phyloP scores from a whole-genome alignment of 2,797 vertebrate genomes.

The Limnodromus scolopaceus region DNA sequence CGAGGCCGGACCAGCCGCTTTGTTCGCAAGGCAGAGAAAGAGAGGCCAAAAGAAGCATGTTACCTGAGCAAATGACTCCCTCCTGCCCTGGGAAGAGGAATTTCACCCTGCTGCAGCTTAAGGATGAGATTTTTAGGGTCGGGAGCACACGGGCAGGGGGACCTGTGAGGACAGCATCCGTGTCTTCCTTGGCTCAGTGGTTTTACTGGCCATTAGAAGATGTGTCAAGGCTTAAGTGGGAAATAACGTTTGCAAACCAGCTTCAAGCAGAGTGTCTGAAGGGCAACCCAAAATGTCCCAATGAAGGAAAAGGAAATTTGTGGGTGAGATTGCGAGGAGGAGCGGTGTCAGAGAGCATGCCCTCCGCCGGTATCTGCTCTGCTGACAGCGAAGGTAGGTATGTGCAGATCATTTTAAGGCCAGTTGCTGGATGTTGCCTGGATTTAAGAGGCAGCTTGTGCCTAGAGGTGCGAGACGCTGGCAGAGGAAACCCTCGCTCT shows the following conservation, averaged over 20 bases:
- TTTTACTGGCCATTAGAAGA: neutral
- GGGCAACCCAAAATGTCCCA: neutral
- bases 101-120: neutral
- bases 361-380: accelerated
- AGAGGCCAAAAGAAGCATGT: neutral
- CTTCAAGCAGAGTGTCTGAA: neutral
- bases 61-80: neutral
- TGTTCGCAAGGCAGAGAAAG: neutral
- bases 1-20: neutral
- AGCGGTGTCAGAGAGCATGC: neutral
- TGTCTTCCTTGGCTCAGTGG: neutral
- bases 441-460: neutral
- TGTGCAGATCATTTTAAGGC: neutral
- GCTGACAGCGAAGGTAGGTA: accelerated
- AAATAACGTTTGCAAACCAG: neutral
- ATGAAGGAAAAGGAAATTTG: neutral
- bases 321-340: neutral
- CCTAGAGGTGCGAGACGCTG: neutral
- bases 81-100: neutral
- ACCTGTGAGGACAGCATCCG: accelerated
- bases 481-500: neutral
- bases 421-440: neutral
- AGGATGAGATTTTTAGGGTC: neutral
- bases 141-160: accelerated
- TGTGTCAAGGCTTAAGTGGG: accelerated